Percentiles rank a stretch among this genome's conserved stretches.
Evolutionary conservation across 1,140 invertebrate genomes (phyloP).

Genomic region (Tribolium castaneum): DNA sequence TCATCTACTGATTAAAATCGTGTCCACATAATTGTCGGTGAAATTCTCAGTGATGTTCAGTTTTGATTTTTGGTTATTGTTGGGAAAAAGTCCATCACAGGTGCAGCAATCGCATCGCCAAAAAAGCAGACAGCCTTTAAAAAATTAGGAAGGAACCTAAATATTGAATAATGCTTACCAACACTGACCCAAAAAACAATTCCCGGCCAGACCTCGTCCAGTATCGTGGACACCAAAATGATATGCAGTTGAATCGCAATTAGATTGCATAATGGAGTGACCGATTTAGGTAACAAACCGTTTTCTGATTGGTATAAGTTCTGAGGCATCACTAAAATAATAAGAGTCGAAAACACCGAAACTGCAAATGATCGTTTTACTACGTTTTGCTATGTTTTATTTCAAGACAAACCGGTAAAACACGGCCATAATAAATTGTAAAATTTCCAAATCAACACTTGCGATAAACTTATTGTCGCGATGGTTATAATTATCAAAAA

Average conservation of each 20-base stretch:
- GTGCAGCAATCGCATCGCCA: slow-evolving; percentile 41
- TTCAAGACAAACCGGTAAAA: slow-evolving; percentile 18
- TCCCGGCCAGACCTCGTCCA: slow-evolving; percentile 24
- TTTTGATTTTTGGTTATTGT: slow-evolving; percentile 23
- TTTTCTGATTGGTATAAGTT: neutral
- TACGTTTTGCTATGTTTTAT: neutral
- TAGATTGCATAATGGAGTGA: slow-evolving; percentile 5
- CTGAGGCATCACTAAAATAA: slow-evolving; percentile 32
- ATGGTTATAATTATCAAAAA: slow-evolving; percentile 30
- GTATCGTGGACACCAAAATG: slow-evolving; percentile 6
- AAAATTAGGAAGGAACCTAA: neutral
- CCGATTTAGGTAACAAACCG: slow-evolving; percentile 21
- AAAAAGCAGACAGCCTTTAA: slow-evolving; percentile 21
- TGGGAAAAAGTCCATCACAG: slow-evolving; percentile 28
- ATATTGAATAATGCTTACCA: neutral
- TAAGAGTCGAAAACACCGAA: slow-evolving; percentile 9
- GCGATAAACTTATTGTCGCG: slow-evolving; percentile 38
- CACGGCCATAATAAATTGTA: slow-evolving; percentile 21
- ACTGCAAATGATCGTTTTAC: neutral
- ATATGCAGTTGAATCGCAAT: slow-evolving; percentile 17
- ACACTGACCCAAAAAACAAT: slow-evolving; percentile 31
- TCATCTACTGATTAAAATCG: slow-evolving; percentile 40
- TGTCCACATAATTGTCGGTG: slow-evolving; percentile 18
- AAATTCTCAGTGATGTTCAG: slow-evolving; percentile 21
- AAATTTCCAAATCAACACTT: neutral